These are phyloP conservation scores for Henricia sp. DNA, from an alignment of 53 echinoderm and acorn worm species.

Conservation along the genomic window DNA sequence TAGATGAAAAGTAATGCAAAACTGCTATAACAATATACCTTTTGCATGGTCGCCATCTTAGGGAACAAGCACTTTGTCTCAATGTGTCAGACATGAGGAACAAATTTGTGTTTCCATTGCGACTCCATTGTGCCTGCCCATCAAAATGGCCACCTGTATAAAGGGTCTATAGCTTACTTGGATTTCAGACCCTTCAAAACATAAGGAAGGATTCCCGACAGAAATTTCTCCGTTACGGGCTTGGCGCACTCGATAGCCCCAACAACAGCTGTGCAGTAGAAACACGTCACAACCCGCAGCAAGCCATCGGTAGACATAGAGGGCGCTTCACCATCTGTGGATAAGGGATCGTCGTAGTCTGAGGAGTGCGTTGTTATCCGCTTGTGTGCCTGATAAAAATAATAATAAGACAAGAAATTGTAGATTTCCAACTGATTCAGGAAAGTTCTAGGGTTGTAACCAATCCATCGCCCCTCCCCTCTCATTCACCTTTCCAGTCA, in stretches of 20 bases:
- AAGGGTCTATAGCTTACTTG: slow-evolving; percentile 28
- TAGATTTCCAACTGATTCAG: background rate
- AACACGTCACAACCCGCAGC: slow-evolving; percentile 42
- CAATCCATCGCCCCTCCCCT: no score
- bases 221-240: slow-evolving; percentile 69
- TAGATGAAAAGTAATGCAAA: no score
- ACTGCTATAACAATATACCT: no score
- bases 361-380: background rate
- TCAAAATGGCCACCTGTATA: no score
- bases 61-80: no score
- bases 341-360: background rate
- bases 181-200: slow-evolving; percentile 83
- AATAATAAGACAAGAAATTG: background rate
- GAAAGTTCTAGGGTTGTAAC: background rate
- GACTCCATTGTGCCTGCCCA: no score
- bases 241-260: slow-evolving; percentile 73
- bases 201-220: slow-evolving; percentile 78
- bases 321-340: slow-evolving; percentile 23
- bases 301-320: slow-evolving; percentile 6
- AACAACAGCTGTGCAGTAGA: slow-evolving; percentile 86
- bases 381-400: slow-evolving; percentile 58
- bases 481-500: no score
- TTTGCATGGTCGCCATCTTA: no score
- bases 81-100: no score
- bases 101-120: no score